Evolutionary conservation across 1,140 invertebrate species (phyloP).

Genomic region (Scaptomyza hsui): DNA sequence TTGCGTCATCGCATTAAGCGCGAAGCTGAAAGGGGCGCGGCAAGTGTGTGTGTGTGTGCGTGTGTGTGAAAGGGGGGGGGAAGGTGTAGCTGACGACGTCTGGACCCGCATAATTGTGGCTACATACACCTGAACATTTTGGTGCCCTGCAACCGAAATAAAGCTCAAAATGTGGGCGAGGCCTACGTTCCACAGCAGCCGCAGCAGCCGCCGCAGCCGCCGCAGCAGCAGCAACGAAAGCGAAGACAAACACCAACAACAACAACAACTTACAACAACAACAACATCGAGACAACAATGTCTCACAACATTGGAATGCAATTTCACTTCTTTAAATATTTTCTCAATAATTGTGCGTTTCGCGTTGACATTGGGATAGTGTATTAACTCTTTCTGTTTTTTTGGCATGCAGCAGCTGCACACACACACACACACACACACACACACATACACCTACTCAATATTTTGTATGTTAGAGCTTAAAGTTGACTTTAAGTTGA

Average conservation of each 20-base stretch:
- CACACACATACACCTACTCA: neutral
- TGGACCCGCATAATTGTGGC: constrained; percentile 70
- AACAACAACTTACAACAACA: neutral
- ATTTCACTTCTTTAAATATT: constrained; percentile 83
- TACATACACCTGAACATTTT: constrained; percentile 67
- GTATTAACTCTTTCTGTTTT: constrained; percentile 33
- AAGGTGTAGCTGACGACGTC: neutral
- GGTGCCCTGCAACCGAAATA: constrained; percentile 35
- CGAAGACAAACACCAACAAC: constrained; percentile 13
- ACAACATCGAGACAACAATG: constrained; percentile 5
- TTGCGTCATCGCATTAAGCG: constrained; percentile 64
- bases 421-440: constrained; percentile 18
- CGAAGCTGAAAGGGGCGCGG: constrained; percentile 1
- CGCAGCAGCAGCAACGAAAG: constrained; percentile 1
- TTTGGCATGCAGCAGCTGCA: constrained; percentile 32
- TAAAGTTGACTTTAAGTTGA: neutral
- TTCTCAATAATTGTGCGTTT: constrained; percentile 70
- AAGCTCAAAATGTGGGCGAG: constrained; percentile 59
- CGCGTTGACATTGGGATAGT: constrained; percentile 9
- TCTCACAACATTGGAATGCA: constrained; percentile 71
- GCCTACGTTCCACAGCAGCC: constrained; percentile 51
- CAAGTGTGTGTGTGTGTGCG: neutral
- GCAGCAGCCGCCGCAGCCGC: neutral
- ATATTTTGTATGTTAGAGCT: neutral
- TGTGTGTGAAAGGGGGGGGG: neutral